Evolutionary conservation across 2,797 vertebrate genomes (phyloP), one percentile per base, ranked within the genome.

Genomic region (Myotis planiceps): DNA sequence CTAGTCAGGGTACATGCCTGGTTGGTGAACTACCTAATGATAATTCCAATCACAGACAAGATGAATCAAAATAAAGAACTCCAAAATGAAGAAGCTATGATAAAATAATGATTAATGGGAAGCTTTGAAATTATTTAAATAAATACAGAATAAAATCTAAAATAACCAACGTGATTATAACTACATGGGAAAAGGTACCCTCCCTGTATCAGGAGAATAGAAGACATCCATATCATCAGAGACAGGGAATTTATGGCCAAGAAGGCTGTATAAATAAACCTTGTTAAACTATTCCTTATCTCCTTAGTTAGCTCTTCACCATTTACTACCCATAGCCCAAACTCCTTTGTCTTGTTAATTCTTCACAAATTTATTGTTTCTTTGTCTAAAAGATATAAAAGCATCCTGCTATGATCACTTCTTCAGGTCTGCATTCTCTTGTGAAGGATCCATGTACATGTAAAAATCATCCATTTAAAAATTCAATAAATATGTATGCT

Each of bases 101-200:
- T 72, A 88, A 74, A 66, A 74, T 39, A 14, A 80, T 25, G 65
- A 71, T 65, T 75, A 21, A 42, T 88, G 47, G 45, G 42, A 51
- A 94, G 29, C 9, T 71, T 39, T 88, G 53, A 84, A 84, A 80
- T 81, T 90, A 92, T 65, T 88, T 90, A 65, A 37, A 45, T 37
- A 92, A 88, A 58, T 84, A 88, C 32, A 78, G 19, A 87, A 18
- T 9, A 63, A 86, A 83, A 21, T 19, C 42, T 84, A 71, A 92
- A 92, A 76, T 87, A 86, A 37, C 25, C 58, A 58, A 18, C n/a
- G 63, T 13, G 15, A 90, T 51, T 85, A 51, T 5, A 34, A 42
- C 21, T 51, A 45, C 60, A 60, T 29, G 51, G 69, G 32, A 83
- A 82, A 69, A 76, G 19, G 1, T 45, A 32, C 10, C 32, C 12